Evolutionary conservation across 2,113 vertebrate genomes (phyloP), one percentile per base, ranked within the genome.

Genomic region (Cynoglossus semilaevis): DNA sequence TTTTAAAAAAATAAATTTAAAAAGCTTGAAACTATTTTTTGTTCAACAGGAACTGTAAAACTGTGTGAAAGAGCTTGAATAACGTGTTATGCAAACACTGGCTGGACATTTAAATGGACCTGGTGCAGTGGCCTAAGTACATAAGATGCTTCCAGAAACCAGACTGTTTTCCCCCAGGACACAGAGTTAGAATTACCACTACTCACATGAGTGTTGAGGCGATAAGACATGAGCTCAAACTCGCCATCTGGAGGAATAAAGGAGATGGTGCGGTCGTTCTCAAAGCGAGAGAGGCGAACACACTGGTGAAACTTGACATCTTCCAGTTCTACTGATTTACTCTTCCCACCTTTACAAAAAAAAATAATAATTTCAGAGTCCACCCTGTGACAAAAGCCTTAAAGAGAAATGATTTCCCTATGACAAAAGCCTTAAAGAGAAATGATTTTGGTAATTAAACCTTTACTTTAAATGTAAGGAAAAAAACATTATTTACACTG

Each of bases 251-350:
- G 94, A 0, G 94, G 94, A 18, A 95, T 95, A 82, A 95, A 95
- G 51, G 94, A 95, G 76, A 95, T 95, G 0, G 94, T 95, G 70
- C 94, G 84, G 80, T 95, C 93, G 0, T 95, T 95, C 63, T 95
- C 94, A 11, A 95, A 95, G 76, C 94, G 92, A 22, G 93, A 95
- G 11, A 95, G 89, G 15, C 94, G 93, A 1, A 95, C 94, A 1
- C 94, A 95, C 81, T 95, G 94, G 79, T 95, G 93, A 48, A 95
- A 95, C 76, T 95, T 95, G 1, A 95, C 93, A 19, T 95, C 94
- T 48, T 95, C 94, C 74, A 95, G 83, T 47, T 95, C 94, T 0
- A 95, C 94, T 0, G 94, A 94, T 72, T 95, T 95, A 71, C 94
- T 95, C 75, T 95, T 95, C 35, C 94, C 94, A 70, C 94, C 94